These are phyloP conservation scores for Gymnobelideus leadbeateri DNA, from an alignment of 2,113 vertebrate genomes.

Conservation along the genomic window DNA sequence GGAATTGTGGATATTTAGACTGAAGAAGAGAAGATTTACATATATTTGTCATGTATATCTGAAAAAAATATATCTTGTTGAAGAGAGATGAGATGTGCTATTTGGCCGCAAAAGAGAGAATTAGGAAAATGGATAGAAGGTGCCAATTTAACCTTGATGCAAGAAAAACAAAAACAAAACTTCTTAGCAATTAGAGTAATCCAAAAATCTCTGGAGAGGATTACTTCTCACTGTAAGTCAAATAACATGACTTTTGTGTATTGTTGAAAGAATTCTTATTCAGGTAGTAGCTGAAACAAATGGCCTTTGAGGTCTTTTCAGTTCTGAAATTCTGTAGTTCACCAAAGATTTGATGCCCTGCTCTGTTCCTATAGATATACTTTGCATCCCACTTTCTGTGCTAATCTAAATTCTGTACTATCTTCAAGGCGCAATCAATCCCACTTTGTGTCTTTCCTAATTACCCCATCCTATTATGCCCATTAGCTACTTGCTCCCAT, in stretches of 20 bases:
- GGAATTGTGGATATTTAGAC: no score
- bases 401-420: neutral
- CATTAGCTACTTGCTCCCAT: neutral
- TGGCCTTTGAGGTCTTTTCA: neutral
- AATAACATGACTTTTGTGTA: neutral
- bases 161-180: neutral
- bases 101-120: no score
- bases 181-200: neutral
- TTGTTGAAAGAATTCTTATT: neutral
- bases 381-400: neutral
- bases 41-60: no score
- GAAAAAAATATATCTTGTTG: no score
- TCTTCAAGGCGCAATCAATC: neutral
- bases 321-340: neutral
- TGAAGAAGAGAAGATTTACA: no score
- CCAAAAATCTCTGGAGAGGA: neutral
- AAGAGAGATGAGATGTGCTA: no score
- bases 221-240: neutral
- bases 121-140: no score
- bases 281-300: neutral
- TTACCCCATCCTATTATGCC: neutral
- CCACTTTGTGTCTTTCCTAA: neutral
- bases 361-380: neutral
- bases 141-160: neutral
- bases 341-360: neutral